Evolutionary conservation across 2,888 invertebrate species (phyloP).

Genomic region (Alloscopus bannaensis): DNA sequence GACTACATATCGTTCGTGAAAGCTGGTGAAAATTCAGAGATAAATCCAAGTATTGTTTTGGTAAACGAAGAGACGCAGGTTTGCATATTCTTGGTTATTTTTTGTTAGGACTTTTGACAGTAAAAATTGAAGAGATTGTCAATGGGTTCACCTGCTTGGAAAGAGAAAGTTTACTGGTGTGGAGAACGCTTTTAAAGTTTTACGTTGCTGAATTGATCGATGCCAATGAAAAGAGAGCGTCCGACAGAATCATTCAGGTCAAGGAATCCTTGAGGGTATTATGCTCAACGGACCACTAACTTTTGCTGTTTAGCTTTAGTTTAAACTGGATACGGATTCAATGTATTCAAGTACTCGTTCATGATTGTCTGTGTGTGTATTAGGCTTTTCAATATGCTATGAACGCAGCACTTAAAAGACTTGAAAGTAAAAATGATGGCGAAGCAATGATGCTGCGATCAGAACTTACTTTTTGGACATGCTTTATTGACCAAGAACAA

Average conservation of each 20-base stretch:
- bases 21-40: slow-evolving; percentile 21
- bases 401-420: no score
- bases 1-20: slow-evolving; percentile 59
- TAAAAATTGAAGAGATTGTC: neutral
- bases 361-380: no score
- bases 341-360: no score
- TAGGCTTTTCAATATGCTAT: no score
- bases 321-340: no score
- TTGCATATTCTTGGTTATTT: neutral
- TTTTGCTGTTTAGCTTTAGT: no score
- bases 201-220: slow-evolving; percentile 10
- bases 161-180: slow-evolving; percentile 32
- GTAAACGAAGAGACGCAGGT: no score
- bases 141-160: neutral
- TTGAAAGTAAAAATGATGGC: no score
- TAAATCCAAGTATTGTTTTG: no score
- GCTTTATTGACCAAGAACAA: slow-evolving; percentile 36
- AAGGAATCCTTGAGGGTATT: slow-evolving; percentile 3
- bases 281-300: no score
- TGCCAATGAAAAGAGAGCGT: neutral
- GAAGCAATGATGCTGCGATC: slow-evolving; percentile 15
- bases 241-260: neutral
- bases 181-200: slow-evolving; percentile 40
- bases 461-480: slow-evolving; percentile 38
- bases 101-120: neutral